Conservation (phyloP, 2,797 vertebrate species). For the Lithobates sylvaticus region DNA sequence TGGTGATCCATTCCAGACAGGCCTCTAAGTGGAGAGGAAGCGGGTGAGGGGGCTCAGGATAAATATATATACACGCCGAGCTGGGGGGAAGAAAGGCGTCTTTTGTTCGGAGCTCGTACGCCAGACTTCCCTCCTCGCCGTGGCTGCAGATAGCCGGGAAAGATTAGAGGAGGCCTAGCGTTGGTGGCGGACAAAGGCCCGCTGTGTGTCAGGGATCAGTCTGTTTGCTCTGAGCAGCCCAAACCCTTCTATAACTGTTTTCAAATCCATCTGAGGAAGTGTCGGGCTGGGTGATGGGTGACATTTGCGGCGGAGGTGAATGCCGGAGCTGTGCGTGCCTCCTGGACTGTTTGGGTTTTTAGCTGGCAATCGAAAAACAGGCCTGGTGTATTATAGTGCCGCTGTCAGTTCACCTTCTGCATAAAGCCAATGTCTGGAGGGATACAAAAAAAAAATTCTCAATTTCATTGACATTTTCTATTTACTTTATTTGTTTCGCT, state of each 20-base stretch:
- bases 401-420: no score
- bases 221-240: conserved; percentile 72
- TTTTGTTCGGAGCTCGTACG: conserved; percentile 68
- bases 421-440: neutral
- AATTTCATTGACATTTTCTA: no score
- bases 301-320: conserved; percentile 2
- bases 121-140: conserved; percentile 69
- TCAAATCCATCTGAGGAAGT: conserved; percentile 72
- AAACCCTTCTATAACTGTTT: conserved; percentile 69
- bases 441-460: no score
- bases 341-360: neutral
- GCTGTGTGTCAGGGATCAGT: conserved; percentile 73
- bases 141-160: conserved; percentile 71
- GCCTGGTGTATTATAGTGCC: neutral
- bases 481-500: no score
- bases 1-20: conserved; percentile 62
- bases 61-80: conserved; percentile 71
- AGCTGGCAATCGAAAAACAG: neutral
- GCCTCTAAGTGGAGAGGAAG: conserved; percentile 57
- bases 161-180: conserved; percentile 71
- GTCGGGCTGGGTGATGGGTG: conserved; percentile 15
- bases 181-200: conserved; percentile 71
- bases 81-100: conserved; percentile 68
- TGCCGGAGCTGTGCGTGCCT: neutral
- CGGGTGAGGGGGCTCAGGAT: conserved; percentile 63